Conservation (phyloP, 2,797 vertebrate species). For the Eidolon dupreanum region DNA sequence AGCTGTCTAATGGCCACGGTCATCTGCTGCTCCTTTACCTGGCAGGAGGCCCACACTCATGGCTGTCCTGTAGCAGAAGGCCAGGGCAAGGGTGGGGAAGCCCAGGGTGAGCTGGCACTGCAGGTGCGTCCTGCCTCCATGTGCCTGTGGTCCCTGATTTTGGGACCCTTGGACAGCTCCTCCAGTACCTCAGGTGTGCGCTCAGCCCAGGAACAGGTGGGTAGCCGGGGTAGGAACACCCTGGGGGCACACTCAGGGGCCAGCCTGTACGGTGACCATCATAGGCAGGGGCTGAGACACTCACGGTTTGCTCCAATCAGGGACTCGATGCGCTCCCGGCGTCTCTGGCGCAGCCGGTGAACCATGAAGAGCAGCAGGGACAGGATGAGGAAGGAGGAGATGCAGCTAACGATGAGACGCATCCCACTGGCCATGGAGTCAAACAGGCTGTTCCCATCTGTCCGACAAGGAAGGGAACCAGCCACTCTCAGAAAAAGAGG, state of each 20-base stretch:
- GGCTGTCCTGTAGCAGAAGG: not conserved
- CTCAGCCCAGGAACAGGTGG: not conserved
- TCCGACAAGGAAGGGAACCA: not conserved
- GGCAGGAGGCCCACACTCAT: not conserved
- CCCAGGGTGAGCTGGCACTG: not conserved
- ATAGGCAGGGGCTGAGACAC: slow-evolving; percentile 59
- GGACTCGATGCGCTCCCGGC: slow-evolving; percentile 97
- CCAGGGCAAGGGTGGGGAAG: not conserved
- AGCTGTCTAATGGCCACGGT: fast-evolving
- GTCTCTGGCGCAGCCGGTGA: slow-evolving; percentile 94
- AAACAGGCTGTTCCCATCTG: slow-evolving; percentile 97
- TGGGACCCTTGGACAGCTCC: not conserved
- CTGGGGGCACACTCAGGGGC: not conserved
- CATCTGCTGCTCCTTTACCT: not conserved
- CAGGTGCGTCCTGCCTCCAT: not conserved
- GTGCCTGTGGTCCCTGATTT: not conserved
- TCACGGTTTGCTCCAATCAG: slow-evolving; percentile 97
- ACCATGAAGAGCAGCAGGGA: slow-evolving; percentile 99
- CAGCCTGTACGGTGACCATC: not conserved
- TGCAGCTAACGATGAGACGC: slow-evolving; percentile 98
- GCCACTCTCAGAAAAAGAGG: not conserved
- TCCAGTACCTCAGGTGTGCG: not conserved
- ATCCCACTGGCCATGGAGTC: slow-evolving; percentile 99
- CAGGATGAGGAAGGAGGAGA: slow-evolving; percentile 99
- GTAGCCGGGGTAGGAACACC: not conserved